Base-by-base conservation (phyloP, 2,113 vertebrate species). In the Pluvianellus socialis region DNA sequence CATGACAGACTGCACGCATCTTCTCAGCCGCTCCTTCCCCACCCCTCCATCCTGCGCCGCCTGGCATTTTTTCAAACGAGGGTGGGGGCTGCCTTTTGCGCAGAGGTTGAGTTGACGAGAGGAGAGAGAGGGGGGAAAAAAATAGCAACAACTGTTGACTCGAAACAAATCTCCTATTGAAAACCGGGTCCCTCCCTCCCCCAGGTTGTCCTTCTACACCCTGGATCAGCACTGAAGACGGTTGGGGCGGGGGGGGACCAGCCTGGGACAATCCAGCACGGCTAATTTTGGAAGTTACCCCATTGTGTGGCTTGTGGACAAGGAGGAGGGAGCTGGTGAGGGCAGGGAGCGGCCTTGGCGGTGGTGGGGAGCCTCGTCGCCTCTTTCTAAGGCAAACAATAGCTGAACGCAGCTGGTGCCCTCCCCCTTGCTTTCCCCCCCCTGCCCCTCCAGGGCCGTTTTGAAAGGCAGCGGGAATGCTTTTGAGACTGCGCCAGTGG, bases 381-480 rank as follows among this genome's bases (percentile, higher is more conserved):
- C 92, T 71, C 90, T 59, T 96, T 98, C 96, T 91, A 96, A 97
- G 97, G 97, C 96, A 94, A 98, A 98, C 98, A 98, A 98, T 98
- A 98, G 97, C 97, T 96, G 96, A 96, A 95, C 92, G 59, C 97
- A 97, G 98, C 98, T 98, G 98, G 97, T 97, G 96, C 98, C 98
- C 97, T 98, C 98, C 97, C 98, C 97, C 96, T 82, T 49, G 17
- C 65, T 88, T 93, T 96, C 73, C 90, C 17, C 94, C 92, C 83
- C 92, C 96, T 94, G 95, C 97, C 98, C 96, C 80, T 97, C 93
- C 91, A 93, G 95, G 97, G 93, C 91, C 61, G 63, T 97, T 98
- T 98, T 98, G 98, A 98, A 98, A 98, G 97, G 98, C 96, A 98
- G 97, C 76, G 97, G 97, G 98, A 98, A 98, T 98, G 98, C 98